Conservation (phyloP, 2,888 invertebrate genomes). For the Doris montereyensis region DNA sequence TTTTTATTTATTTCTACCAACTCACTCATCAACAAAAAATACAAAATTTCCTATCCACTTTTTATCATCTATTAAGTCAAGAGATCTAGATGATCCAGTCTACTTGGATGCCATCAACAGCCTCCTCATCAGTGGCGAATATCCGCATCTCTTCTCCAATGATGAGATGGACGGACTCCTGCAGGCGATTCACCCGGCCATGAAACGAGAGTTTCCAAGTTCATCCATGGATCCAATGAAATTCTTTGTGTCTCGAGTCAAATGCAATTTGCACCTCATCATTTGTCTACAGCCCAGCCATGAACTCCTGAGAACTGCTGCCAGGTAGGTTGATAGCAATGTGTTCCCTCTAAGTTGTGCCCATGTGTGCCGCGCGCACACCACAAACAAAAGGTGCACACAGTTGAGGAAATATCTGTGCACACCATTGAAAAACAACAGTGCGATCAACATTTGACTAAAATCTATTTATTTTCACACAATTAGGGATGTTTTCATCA, state of each 20-base stretch:
- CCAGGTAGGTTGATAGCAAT: conserved; percentile 37
- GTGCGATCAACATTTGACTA: too few species aligned
- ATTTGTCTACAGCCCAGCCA: conserved; percentile 70
- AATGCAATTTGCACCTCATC: conserved; percentile 71
- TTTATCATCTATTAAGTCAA: too few species aligned
- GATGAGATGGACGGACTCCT: conserved; percentile 73
- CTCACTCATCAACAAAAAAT: too few species aligned
- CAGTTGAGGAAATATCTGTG: too few species aligned
- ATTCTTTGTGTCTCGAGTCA: conserved; percentile 71
- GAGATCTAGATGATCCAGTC: conserved; percentile 68
- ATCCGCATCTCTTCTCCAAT: conserved; percentile 72
- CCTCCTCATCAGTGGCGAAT: conserved; percentile 70
- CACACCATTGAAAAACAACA: too few species aligned
- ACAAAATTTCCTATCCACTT: too few species aligned
- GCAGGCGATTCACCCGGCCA: conserved; percentile 65
- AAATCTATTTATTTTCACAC: too few species aligned
- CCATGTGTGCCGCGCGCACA: too few species aligned
- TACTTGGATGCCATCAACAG: conserved; percentile 73
- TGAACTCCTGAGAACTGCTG: conserved; percentile 57
- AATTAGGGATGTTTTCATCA: too few species aligned
- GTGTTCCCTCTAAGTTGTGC: too few species aligned
- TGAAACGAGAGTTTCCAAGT: conserved; percentile 70
- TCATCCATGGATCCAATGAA: conserved; percentile 69
- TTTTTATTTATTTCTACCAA: too few species aligned
- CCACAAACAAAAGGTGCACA: too few species aligned